Conservation (phyloP, 2,113 vertebrate species). For the Melanostigma gelatinosum region DNA sequence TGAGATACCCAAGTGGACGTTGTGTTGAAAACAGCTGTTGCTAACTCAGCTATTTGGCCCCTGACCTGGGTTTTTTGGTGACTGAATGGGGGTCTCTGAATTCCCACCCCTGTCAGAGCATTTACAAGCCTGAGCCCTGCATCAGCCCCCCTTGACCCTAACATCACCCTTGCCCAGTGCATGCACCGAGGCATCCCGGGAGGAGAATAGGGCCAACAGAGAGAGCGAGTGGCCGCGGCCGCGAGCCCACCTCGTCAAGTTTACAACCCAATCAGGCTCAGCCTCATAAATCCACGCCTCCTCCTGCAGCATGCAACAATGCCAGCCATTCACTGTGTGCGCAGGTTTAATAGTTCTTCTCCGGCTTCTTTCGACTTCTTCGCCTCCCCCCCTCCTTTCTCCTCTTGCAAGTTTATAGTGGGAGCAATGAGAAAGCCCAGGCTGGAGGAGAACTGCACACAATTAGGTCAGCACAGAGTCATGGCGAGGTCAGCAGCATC, state of each 20-base stretch:
- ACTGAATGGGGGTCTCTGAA: conserved; percentile 84
- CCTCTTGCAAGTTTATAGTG: conserved; percentile 83
- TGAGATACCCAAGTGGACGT: conserved; percentile 5
- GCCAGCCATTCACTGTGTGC: conserved; percentile 83
- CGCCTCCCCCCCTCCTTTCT: conserved; percentile 64
- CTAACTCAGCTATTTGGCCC: conserved; percentile 85
- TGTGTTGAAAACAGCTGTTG: conserved; percentile 85
- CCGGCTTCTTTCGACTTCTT: conserved; percentile 77
- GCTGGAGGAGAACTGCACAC: conserved; percentile 65
- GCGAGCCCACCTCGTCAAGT: conserved; percentile 82
- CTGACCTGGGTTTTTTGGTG: conserved; percentile 87
- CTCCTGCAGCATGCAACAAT: conserved; percentile 89
- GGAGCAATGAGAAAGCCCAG: conserved; percentile 72
- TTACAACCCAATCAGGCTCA: conserved; percentile 90
- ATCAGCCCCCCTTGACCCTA: conserved; percentile 81
- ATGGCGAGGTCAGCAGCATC: conserved; percentile 81
- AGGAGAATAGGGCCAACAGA: conserved; percentile 65
- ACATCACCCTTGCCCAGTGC: conserved; percentile 80
- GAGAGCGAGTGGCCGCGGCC: conserved; percentile 75
- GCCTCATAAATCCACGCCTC: conserved; percentile 91
- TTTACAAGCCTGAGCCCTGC: conserved; percentile 91
- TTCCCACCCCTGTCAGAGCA: conserved; percentile 86
- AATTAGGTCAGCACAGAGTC: conserved; percentile 77
- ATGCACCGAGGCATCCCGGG: conserved; percentile 69
- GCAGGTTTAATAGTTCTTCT: conserved; percentile 80